Conservation (phyloP, 2,797 vertebrate species). For the Lithobates pipiens region DNA sequence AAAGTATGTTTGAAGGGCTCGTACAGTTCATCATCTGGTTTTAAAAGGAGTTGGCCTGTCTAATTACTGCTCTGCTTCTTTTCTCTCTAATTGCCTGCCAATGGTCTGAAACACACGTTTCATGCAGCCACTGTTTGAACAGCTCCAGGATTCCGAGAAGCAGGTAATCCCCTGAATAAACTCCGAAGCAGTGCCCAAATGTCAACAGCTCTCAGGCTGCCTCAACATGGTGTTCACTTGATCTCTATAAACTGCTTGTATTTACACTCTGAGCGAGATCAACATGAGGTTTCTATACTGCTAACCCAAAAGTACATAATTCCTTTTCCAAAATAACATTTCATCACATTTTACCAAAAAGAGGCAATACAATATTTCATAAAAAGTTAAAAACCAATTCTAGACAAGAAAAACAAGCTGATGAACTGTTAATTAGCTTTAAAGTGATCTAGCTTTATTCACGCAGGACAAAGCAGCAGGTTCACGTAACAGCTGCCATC, state of each 20-base stretch:
- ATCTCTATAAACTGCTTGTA: constrained; percentile 62
- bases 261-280: neutral
- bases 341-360: no score
- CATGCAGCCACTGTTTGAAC: constrained; percentile 51
- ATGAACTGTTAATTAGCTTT: no score
- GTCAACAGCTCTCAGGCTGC: constrained; percentile 38
- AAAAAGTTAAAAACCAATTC: no score
- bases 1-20: constrained; percentile 57
- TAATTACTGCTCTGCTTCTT: constrained; percentile 66
- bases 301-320: constrained; percentile 3
- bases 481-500: no score
- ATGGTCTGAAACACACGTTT: constrained; percentile 43
- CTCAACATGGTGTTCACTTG: constrained; percentile 59
- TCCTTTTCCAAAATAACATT: neutral
- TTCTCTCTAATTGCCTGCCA: constrained; percentile 63
- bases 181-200: constrained; percentile 35
- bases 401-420: no score
- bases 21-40: constrained; percentile 2
- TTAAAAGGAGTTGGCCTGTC: constrained; percentile 61
- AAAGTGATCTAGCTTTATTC: no score
- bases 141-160: constrained; percentile 59
- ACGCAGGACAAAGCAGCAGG: no score
- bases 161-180: constrained; percentile 60
- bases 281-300: neutral
- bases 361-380: no score